Percentiles rank a stretch among this genome's conserved stretches.
Evolutionary conservation across 2,888 invertebrate species (phyloP).

Genomic region (Saturnia pavonia): DNA sequence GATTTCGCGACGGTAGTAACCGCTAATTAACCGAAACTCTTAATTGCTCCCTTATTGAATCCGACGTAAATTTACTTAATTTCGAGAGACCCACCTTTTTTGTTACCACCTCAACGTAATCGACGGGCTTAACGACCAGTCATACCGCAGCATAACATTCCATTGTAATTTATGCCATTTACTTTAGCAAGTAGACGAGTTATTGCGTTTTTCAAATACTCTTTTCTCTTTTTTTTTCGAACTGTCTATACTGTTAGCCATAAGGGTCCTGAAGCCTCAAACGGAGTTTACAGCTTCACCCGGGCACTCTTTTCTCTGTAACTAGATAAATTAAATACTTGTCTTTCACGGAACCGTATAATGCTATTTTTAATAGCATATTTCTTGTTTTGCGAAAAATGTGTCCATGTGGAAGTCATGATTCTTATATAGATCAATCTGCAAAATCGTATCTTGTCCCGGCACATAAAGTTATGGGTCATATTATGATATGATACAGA

Average conservation of each 20-base stretch:
- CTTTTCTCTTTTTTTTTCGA: too few species aligned
- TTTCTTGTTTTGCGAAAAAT: too few species aligned
- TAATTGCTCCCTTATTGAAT: slow-evolving; percentile 54
- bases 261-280: too few species aligned
- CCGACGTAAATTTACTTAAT: slow-evolving; percentile 41
- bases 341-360: not conserved
- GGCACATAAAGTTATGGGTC: too few species aligned
- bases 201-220: not conserved
- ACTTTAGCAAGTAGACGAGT: not conserved
- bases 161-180: not conserved
- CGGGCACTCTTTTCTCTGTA: not conserved
- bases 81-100: slow-evolving; percentile 23
- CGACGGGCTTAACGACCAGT: not conserved
- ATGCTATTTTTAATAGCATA: not conserved
- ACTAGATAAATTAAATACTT: not conserved
- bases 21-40: slow-evolving; percentile 49
- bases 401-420: too few species aligned
- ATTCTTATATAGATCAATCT: too few species aligned
- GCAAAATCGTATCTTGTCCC: too few species aligned
- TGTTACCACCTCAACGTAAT: not conserved
- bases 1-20: slow-evolving; percentile 1
- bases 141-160: slow-evolving; percentile 9
- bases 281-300: too few species aligned
- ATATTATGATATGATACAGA: too few species aligned
- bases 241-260: too few species aligned